A percentile compares a stretch with the other conserved stretches of the same genome.
phyloP scores from a whole-genome alignment of 2,113 vertebrate species.

The Nesogale talazaci region DNA sequence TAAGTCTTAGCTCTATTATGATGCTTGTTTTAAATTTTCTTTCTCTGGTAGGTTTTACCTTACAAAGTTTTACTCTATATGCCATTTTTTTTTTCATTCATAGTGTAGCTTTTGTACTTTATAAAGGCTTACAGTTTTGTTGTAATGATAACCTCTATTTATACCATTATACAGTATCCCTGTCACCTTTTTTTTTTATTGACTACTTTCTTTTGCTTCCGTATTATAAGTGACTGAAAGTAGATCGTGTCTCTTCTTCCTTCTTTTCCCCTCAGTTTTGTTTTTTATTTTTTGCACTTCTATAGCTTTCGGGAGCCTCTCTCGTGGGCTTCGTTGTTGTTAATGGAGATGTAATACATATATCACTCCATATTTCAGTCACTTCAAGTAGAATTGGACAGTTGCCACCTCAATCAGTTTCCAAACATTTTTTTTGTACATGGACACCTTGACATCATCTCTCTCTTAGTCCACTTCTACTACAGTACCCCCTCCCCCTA shows the following conservation, averaged over 20 bases:
- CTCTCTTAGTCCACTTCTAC: no score
- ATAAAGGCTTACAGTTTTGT: conserved; percentile 40
- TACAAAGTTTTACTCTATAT: background rate
- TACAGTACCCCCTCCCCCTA: no score
- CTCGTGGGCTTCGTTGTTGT: no score
- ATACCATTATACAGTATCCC: background rate
- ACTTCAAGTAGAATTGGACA: no score
- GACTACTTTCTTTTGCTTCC: conserved; percentile 17
- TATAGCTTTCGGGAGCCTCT: no score
- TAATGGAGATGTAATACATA: no score
- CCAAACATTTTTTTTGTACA: no score
- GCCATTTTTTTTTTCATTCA: background rate
- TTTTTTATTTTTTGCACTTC: no score
- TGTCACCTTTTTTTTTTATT: background rate
- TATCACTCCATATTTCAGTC: no score
- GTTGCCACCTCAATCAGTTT: no score
- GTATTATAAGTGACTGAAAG: background rate
- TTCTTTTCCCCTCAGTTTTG: background rate
- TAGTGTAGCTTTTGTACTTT: conserved; percentile 9
- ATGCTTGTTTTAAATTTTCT: background rate
- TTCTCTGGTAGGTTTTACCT: background rate
- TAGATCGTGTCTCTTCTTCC: background rate
- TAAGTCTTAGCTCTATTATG: background rate
- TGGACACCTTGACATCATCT: no score
- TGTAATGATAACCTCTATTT: conserved; percentile 6